A percentile compares a stretch with the other conserved stretches of the same genome.
These are phyloP conservation scores for Thyatira batis DNA, from an alignment of 2,888 invertebrate genomes.

Conservation along the genomic window DNA sequence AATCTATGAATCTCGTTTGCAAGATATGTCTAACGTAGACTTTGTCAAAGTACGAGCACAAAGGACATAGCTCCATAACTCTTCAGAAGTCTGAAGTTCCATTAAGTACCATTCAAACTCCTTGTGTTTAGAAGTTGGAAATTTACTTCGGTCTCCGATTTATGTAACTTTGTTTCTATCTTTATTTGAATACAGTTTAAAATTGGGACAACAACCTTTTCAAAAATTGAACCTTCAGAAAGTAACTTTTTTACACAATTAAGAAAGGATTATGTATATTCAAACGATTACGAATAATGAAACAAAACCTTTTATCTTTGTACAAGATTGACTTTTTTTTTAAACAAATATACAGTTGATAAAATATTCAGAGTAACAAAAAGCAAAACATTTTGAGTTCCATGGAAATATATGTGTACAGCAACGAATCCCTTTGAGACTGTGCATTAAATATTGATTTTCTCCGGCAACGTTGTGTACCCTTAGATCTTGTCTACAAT, in stretches of 20 bases:
- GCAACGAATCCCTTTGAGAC: constrained; percentile 19
- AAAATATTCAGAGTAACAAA: neutral
- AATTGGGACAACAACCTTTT: neutral
- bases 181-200: neutral
- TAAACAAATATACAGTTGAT: neutral
- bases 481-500: constrained; percentile 59
- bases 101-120: constrained; percentile 47
- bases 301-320: no score
- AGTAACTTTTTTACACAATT: no score
- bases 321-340: neutral
- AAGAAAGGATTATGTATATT: neutral
- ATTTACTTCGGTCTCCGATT: constrained; percentile 24
- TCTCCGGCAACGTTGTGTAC: constrained; percentile 36
- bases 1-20: constrained; percentile 11
- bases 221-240: neutral
- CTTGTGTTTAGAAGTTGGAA: constrained; percentile 24
- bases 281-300: neutral
- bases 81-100: constrained; percentile 38
- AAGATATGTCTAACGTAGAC: constrained; percentile 17
- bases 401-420: neutral
- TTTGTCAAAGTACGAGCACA: constrained; percentile 31
- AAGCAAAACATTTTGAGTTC: neutral
- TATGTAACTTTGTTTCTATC: constrained; percentile 21
- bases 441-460: constrained; percentile 49
- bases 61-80: constrained; percentile 41